Base-by-base conservation (phyloP, 1,140 invertebrate genomes). In the Lordiphosa collinella region DNA sequence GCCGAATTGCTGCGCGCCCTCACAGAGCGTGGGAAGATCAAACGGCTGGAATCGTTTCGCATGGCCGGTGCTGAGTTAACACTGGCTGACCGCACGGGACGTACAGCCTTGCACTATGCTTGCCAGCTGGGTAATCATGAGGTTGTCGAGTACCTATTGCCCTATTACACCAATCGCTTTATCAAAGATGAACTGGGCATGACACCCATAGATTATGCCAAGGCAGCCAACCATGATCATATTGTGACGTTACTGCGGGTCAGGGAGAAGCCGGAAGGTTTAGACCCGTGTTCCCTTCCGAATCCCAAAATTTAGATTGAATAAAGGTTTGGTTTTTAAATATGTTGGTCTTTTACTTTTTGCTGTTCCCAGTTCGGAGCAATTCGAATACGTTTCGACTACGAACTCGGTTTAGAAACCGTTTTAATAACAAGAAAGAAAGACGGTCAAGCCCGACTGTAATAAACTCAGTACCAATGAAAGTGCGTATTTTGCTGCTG, bases 1-100 rank as follows among this genome's bases (percentile, higher is more conserved):
- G 93, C 92, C 0, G 91, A 92, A 40, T 89, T 91, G 54, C 88
- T 94, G 32, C 92, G 92, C 65, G 71, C 90, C 32, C 92, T 93
- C 0, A 91, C 92, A 1, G 90, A 91, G 4, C 76, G 90, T 4
- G 91, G 91, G 3, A 90, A 92, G 50, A n/a, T 91, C 0, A 88
- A 85, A 18, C 90, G 92, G 9, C 70, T 95, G 3, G 64, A 90
- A 18, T 93, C 93, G 0, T 93, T 91, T 60, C 62, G 88, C 2
- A 16, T 92, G 10, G 93, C 93, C 4, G 93, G 93, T 1, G 93
- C 91, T 1, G 90, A 93, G 88, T 63, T 94, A 0, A 90, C 90
- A 1, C 90, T 91, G 57, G 60, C 80, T 0, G 93, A 94, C 75
- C 67, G 90, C 11, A 91, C 90, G 0, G 92, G 92, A 29, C 87